Base-by-base conservation (phyloP, 2,113 vertebrate species). In the Brachionichthys hirsutus region DNA sequence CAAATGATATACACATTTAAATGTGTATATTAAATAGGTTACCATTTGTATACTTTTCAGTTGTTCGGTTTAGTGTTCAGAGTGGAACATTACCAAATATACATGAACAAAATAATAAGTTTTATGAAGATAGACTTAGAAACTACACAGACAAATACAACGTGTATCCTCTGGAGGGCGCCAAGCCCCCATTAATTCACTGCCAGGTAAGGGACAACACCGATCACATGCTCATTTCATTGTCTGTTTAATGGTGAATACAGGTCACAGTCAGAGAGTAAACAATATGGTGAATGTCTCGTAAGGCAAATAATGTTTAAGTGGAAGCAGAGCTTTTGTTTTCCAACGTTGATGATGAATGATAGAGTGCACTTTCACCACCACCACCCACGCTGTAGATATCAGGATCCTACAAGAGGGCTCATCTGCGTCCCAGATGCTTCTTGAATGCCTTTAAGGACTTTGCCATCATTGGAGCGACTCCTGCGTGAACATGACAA, bases 401-500 rank as follows among this genome's bases (percentile, higher is more conserved):
- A 61, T 1, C n/a, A 18, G 45, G 20, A 58, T 70, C 18, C 12
- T 24, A 36, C 12, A 17, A 50, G 49, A 49, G 42, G 16, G 9
- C 2, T 83, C 56, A 92, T 81, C 87, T 76, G 16, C 84, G 86
- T 58, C 87, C 89, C 47, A 87, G 54, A 78, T 91, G 89, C 16
- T 82, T 94, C 82, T 85, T 92, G 72, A 94, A 89, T 2, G 88
- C 87, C 80, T 89, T 93, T 68, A 95, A 76, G 42, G 92, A 91
- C 83, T 94, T 94, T 56, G 87, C 93, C 94, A 95, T 95, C 77
- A 94, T 93, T 60, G 94, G 94, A 57, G 91, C 92, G 9, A 93
- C 86, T 89, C 86, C 94, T 94, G 74, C 54, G 19, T 62, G 17
- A n/a, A n/a, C n/a, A n/a, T n/a, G 4, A 20, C 47, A 4, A 18